These are phyloP conservation scores for Drosophila meridiana DNA, from an alignment of 2,888 invertebrate species.

Conservation along the genomic window DNA sequence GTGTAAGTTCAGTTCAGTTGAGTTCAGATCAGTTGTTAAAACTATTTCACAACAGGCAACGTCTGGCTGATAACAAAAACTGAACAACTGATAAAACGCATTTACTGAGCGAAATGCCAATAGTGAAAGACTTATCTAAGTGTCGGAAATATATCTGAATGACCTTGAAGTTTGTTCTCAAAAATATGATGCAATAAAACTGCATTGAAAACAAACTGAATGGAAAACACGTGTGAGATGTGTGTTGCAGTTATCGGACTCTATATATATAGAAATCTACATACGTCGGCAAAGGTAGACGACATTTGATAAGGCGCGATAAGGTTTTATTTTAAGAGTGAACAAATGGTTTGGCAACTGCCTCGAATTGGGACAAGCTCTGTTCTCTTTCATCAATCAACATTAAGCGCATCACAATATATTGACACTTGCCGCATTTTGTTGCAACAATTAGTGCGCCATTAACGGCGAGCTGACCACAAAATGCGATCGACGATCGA, in stretches of 20 bases:
- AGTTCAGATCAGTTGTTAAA: not conserved
- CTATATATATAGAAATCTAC: constrained; percentile 2
- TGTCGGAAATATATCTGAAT: not conserved
- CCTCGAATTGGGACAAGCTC: not conserved
- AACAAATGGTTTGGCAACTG: constrained; percentile 24
- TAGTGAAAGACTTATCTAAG: not conserved
- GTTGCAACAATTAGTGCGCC: constrained; percentile 70
- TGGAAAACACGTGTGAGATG: constrained; percentile 15
- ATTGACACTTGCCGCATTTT: constrained; percentile 78
- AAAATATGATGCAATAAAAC: not conserved
- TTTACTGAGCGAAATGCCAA: not conserved
- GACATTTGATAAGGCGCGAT: constrained; percentile 44
- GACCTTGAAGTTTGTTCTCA: constrained; percentile 18
- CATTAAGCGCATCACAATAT: constrained; percentile 69
- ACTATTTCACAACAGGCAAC: constrained; percentile 24
- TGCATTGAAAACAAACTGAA: constrained; percentile 7
- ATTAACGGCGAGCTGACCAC: constrained; percentile 58
- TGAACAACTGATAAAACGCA: constrained; percentile 5
- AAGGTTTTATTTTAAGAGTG: constrained; percentile 18
- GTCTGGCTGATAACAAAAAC: constrained; percentile 15
- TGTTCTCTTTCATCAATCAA: constrained; percentile 58
- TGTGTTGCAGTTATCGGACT: not conserved
- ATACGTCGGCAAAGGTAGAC: constrained; percentile 14
- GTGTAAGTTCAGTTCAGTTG: not conserved
- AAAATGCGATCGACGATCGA: constrained; percentile 26